Conservation (phyloP, 2,888 invertebrate species). For the Thecocarcelia acutangulata region DNA sequence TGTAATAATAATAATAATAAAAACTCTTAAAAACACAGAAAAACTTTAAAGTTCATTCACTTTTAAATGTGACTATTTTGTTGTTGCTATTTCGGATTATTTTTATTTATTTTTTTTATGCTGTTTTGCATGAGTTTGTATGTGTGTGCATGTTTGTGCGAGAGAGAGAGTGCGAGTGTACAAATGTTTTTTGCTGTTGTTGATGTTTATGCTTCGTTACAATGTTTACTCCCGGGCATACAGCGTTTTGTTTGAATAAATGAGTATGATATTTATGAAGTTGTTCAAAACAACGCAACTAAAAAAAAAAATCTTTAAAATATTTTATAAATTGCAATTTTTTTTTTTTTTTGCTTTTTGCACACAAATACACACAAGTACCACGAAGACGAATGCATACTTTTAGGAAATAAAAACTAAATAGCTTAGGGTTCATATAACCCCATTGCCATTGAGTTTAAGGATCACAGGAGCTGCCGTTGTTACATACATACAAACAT, state of each 20-base stretch:
- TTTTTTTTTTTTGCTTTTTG: neutral
- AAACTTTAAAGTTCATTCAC: constrained; percentile 61
- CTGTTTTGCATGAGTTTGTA: neutral
- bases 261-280: constrained; percentile 57
- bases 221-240: constrained; percentile 45
- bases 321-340: constrained; percentile 39
- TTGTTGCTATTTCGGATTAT: constrained; percentile 34
- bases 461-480: neutral
- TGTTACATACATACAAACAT: neutral
- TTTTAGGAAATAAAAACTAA: constrained; percentile 22
- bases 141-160: neutral
- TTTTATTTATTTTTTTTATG: constrained; percentile 13
- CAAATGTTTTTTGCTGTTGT: neutral
- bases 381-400: constrained; percentile 7
- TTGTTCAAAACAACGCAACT: constrained; percentile 41
- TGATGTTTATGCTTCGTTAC: constrained; percentile 47
- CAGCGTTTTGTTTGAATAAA: constrained; percentile 41
- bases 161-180: no score
- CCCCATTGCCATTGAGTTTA: neutral
- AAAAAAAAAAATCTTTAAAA: constrained; percentile 10
- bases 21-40: constrained; percentile 15
- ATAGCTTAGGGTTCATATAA: constrained; percentile 17
- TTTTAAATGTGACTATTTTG: constrained; percentile 46
- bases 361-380: neutral
- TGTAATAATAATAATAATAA: constrained; percentile 3